Evolutionary conservation across 2,888 invertebrate genomes (phyloP).

Genomic region (Scaptomyza caliginosa): DNA sequence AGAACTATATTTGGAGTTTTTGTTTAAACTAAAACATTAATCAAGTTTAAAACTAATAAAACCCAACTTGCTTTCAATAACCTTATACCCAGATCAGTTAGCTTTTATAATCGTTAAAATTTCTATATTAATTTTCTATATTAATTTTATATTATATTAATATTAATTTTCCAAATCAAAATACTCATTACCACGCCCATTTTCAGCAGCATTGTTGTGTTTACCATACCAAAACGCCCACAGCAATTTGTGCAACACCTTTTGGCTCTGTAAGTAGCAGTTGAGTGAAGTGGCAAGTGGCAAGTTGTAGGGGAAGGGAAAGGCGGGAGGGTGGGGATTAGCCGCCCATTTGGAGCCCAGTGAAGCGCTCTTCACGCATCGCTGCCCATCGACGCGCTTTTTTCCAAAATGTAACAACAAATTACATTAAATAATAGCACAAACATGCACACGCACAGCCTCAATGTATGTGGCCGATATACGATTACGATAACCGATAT

Average conservation of each 20-base stretch:
- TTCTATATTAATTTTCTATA: not conserved
- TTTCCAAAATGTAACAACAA: constrained; percentile 73
- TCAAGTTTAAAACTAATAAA: too few relatives aligned
- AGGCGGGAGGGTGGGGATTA: constrained; percentile 1
- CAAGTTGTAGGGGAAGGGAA: constrained; percentile 6
- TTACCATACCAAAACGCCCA: constrained; percentile 42
- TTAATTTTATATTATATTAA: too few relatives aligned
- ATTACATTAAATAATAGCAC: constrained; percentile 73
- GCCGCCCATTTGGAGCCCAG: constrained; percentile 53
- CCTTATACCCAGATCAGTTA: not conserved
- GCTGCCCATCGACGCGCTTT: constrained; percentile 55
- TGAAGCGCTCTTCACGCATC: constrained; percentile 69
- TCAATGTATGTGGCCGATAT: constrained; percentile 29
- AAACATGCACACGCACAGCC: constrained; percentile 52
- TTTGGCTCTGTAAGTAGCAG: constrained; percentile 10
- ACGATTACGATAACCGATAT: constrained; percentile 9
- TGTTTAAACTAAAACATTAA: not conserved
- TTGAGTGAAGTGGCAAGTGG: not conserved
- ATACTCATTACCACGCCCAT: constrained; percentile 43
- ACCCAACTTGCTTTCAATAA: not conserved
- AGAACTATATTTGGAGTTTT: not conserved
- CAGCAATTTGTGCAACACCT: constrained; percentile 74
- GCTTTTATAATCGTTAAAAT: not conserved
- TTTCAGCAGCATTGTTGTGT: constrained; percentile 47
- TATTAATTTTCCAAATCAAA: constrained; percentile 4